phyloP scores from a whole-genome alignment of 92 coral and sea anemone species.

The Phenganax stokvisi region DNA sequence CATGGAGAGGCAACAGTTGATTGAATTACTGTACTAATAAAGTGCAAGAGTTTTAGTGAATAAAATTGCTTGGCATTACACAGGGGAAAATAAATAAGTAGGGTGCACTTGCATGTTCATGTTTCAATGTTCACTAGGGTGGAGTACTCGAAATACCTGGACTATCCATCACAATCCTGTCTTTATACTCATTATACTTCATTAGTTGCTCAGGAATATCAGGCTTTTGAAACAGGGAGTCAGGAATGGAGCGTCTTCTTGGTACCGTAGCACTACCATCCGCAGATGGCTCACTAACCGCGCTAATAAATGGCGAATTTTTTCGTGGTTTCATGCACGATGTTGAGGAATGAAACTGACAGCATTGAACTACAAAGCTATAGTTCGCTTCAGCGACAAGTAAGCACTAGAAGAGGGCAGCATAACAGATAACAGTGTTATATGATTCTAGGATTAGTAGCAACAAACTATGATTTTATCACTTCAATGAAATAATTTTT shows the following conservation, averaged over 20 bases:
- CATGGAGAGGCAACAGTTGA: too few relatives aligned
- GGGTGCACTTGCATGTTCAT: neutral
- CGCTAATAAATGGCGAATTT: slow-evolving; percentile 35
- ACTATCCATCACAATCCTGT: slow-evolving; percentile 39
- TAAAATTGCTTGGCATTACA: too few relatives aligned
- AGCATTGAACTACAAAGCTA: neutral
- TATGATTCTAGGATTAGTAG: too few relatives aligned
- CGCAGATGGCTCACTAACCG: slow-evolving; percentile 14
- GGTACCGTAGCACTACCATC: slow-evolving; percentile 25
- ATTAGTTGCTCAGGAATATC: slow-evolving; percentile 34
- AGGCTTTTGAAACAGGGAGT: slow-evolving; percentile 29
- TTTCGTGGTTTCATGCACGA: slow-evolving; percentile 22
- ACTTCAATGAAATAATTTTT: neutral
- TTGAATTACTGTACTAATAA: too few relatives aligned
- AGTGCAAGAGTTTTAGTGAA: too few relatives aligned
- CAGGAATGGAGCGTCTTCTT: slow-evolving; percentile 34
- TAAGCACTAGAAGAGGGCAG: neutral
- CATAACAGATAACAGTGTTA: neutral
- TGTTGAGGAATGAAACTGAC: slow-evolving; percentile 15
- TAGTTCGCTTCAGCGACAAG: neutral
- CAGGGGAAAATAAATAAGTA: neutral
- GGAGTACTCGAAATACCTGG: slow-evolving; percentile 11
- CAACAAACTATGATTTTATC: neutral
- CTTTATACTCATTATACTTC: slow-evolving; percentile 32
- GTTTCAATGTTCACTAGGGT: neutral